Conservation (phyloP, 1,140 invertebrate genomes). For the Chrysomallon squamiferum region DNA sequence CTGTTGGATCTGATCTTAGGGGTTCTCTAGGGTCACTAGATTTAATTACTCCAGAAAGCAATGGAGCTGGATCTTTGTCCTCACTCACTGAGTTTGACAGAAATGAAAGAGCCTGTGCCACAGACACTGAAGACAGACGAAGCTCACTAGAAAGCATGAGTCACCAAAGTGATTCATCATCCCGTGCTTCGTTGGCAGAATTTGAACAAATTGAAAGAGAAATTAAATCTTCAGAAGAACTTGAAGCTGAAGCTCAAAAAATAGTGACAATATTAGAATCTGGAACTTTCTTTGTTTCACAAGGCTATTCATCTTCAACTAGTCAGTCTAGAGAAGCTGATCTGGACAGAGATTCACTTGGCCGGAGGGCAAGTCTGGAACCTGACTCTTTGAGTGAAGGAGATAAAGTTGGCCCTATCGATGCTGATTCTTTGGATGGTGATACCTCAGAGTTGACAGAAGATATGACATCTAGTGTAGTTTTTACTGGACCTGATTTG, state of each 20-base stretch:
- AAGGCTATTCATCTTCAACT: background rate
- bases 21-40: conserved; percentile 60
- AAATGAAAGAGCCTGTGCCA: conserved; percentile 44
- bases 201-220: conserved; percentile 60
- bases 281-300: conserved; percentile 73
- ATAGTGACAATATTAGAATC: conserved; percentile 77
- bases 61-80: conserved; percentile 67
- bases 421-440: conserved; percentile 54
- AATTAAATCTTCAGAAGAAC: conserved; percentile 45
- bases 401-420: conserved; percentile 32
- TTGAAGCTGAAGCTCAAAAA: conserved; percentile 60
- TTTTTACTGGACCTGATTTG: conserved; percentile 29
- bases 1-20: conserved; percentile 56
- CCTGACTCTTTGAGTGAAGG: conserved; percentile 60
- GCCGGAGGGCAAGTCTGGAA: conserved; percentile 52
- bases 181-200: conserved; percentile 55
- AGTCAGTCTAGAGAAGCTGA: conserved; percentile 47
- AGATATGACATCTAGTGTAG: conserved; percentile 51
- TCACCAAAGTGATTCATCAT: conserved; percentile 61
- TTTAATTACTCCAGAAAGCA: conserved; percentile 42
- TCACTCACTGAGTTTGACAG: conserved; percentile 58
- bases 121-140: conserved; percentile 39
- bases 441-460: conserved; percentile 55
- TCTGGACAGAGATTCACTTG: conserved; percentile 50
- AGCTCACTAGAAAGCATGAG: conserved; percentile 47